Percentiles rank a stretch among this genome's conserved stretches.
These are phyloP conservation scores for Trichosurus vulpecula DNA, from an alignment of 2,797 vertebrate genomes.

Conservation along the genomic window DNA sequence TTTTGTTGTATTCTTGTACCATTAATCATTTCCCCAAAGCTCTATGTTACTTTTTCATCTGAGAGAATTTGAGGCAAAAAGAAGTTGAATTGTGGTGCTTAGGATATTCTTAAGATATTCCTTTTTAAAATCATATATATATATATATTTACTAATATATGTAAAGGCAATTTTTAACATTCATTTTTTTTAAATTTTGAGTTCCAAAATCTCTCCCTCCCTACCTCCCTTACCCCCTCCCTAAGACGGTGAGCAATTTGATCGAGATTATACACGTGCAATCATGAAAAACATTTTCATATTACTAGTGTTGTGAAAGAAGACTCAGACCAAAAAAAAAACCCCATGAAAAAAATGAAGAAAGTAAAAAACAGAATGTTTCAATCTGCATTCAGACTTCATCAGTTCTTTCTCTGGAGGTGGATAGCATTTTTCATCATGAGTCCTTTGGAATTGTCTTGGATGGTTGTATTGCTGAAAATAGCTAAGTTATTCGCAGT, in stretches of 20 bases:
- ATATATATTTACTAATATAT: not conserved
- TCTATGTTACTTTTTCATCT: not conserved
- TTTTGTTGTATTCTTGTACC: not conserved
- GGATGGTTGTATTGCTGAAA: not conserved
- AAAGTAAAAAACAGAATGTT: not conserved
- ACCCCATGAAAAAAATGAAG: not conserved
- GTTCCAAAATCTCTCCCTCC: not conserved
- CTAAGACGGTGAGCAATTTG: not conserved
- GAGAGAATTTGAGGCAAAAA: not conserved
- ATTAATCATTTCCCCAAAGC: not conserved
- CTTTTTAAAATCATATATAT: not conserved
- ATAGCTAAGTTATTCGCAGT: not conserved
- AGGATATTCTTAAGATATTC: not conserved
- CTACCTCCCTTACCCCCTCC: not conserved
- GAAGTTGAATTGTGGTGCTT: not conserved
- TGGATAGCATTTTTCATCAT: not conserved
- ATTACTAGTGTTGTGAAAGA: not conserved
- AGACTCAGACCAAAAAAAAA: not conserved
- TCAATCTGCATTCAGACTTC: not conserved
- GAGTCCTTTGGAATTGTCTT: not conserved
- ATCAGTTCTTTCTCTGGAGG: not conserved
- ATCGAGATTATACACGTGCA: not conserved
- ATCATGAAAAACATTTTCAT: not conserved
- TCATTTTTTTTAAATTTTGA: not conserved
- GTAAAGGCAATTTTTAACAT: not conserved